Conservation (phyloP, 2,113 vertebrate species). For the Osmerus mordax region DNA sequence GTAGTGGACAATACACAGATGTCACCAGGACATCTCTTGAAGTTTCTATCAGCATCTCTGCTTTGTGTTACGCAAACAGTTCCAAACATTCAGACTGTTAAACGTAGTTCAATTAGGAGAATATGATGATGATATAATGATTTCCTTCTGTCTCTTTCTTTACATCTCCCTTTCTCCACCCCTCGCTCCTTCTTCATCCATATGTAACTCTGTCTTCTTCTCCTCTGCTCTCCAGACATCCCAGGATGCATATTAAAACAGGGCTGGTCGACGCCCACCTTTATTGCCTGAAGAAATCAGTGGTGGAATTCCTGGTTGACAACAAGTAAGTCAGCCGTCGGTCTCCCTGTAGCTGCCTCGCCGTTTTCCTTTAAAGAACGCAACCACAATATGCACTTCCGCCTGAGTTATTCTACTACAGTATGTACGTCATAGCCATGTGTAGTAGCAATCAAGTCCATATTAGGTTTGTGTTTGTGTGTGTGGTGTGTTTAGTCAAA, state of each 20-base stretch:
- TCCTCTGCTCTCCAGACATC: constrained; percentile 74
- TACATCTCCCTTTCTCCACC: background rate
- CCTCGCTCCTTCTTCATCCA: background rate
- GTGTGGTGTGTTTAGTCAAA: constrained; percentile 8
- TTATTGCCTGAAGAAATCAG: constrained; percentile 94
- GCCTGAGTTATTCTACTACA: background rate
- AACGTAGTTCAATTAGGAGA: constrained; percentile 38
- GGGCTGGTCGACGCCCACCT: constrained; percentile 95
- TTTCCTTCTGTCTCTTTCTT: background rate
- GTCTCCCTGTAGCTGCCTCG: constrained; percentile 8
- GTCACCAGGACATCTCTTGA: constrained; percentile 37
- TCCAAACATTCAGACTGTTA: constrained; percentile 33
- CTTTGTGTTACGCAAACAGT: constrained; percentile 5
- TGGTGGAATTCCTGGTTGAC: constrained; percentile 89
- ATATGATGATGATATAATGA: background rate
- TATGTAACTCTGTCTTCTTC: background rate
- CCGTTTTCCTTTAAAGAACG: background rate
- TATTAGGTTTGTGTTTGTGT: background rate
- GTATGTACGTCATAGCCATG: too few relatives aligned
- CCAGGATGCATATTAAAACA: constrained; percentile 91
- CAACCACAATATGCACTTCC: background rate
- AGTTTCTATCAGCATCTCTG: constrained; percentile 34
- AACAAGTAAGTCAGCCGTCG: constrained; percentile 81
- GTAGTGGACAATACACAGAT: constrained; percentile 59
- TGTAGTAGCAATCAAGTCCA: too few relatives aligned